These are phyloP conservation scores for Leptopilina syphax DNA, from an alignment of 2,888 invertebrate genomes.

Conservation along the genomic window DNA sequence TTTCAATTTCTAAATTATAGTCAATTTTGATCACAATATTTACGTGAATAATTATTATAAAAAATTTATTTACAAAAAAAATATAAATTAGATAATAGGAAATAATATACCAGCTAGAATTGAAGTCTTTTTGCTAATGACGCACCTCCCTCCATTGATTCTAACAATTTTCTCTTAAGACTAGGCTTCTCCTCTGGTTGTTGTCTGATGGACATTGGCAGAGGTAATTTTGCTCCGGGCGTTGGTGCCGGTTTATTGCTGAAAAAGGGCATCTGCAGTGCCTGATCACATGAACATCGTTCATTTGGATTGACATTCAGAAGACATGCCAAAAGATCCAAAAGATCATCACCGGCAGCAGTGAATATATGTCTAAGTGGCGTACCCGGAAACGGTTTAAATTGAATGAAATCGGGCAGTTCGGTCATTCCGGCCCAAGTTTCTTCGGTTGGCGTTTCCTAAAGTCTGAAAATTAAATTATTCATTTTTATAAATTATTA, in stretches of 20 bases:
- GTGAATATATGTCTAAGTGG: slow-evolving; percentile 95
- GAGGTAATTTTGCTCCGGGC: slow-evolving; percentile 88
- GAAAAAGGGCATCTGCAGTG: slow-evolving; percentile 93
- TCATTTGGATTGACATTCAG: slow-evolving; percentile 90
- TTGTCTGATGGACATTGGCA: slow-evolving; percentile 83
- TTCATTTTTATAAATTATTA: neutral
- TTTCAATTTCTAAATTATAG: too few species aligned
- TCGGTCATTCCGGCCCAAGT: slow-evolving; percentile 92
- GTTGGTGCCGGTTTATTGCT: slow-evolving; percentile 94
- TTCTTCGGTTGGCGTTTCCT: slow-evolving; percentile 95
- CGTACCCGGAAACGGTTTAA: slow-evolving; percentile 90
- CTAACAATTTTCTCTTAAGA: slow-evolving; percentile 87
- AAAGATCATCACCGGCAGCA: slow-evolving; percentile 94
- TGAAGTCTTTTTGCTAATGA: slow-evolving; percentile 84
- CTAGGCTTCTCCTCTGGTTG: slow-evolving; percentile 83
- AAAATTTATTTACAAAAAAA: too few species aligned
- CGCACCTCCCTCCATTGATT: slow-evolving; percentile 85
- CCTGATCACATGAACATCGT: slow-evolving; percentile 89
- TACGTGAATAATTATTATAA: too few species aligned
- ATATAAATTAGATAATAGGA: too few species aligned
- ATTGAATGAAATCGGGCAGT: slow-evolving; percentile 94
- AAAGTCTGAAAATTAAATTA: slow-evolving; percentile 76
- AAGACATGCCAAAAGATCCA: slow-evolving; percentile 87
- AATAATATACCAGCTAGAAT: slow-evolving; percentile 76
- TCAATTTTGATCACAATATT: too few species aligned